Evolutionary conservation across 2,888 invertebrate species (phyloP), one percentile per base, ranked within the genome.

Genomic region (Agriopis leucophaearia): DNA sequence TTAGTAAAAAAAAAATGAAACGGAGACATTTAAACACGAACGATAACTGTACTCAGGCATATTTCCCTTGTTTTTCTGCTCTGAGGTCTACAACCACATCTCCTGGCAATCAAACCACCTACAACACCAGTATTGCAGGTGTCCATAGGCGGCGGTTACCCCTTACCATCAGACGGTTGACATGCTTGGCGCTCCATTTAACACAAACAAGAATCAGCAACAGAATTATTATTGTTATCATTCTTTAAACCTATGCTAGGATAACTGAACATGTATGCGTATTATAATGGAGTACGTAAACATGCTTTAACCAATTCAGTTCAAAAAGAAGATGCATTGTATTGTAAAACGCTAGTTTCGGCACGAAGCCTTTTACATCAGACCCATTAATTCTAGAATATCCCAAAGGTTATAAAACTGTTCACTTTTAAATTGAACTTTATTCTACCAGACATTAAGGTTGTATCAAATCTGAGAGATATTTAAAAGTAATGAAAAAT

Each of bases 341-440:
- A 83, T 83, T 83, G 85, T 86, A 85, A 88, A 92, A 92, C 85
- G 92, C 82, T 92, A 90, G 88, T 91, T 92, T 92, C 88, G 90
- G 91, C 93, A 92, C 92, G 92, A 89, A 91, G 82, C 84, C 83
- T 86, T 85, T 80, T 91, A 87, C 78, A 87, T 92, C 88, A 91
- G 74, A 74, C 75, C 80, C 79, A 83, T 82, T 85, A 86, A 77
- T 86, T 82, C 51, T 78, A 80, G 84, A 90, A 84, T 80, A 85
- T 81, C 81, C 79, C 79, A 79, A 79, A 81, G 74, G 72, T 74
- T 70, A 72, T 69, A 60, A 79, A 74, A 13, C 64, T 72, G 38
- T 12, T 8, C 36, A 0, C 7, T 18, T 42, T 57, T 8, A 65
- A 66, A 63, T 36, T 67, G 50, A 55, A 65, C 74, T 54, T 63